phyloP scores from a whole-genome alignment of 2,888 invertebrate species.

The Ellobium chinense region DNA sequence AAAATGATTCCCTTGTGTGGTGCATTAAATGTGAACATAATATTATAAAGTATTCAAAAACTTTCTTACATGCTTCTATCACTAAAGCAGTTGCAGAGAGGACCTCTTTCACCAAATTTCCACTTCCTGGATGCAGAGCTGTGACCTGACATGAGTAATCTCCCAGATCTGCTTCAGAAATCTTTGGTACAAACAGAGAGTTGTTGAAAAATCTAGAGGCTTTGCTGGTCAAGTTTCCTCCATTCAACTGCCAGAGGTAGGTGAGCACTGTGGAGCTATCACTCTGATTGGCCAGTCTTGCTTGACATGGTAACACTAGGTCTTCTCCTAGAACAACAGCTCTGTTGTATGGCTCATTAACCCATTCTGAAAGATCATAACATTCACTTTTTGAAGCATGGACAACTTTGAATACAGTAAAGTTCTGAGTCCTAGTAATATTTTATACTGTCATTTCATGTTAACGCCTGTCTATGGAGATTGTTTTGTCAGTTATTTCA shows the following conservation, averaged over 20 bases:
- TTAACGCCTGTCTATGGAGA: neutral
- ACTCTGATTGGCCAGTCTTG: constrained; percentile 46
- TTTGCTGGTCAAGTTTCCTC: constrained; percentile 46
- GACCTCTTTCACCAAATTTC: neutral
- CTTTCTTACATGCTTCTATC: constrained; percentile 72
- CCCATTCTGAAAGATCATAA: constrained; percentile 67
- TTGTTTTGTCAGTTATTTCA: neutral
- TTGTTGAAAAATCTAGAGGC: constrained; percentile 65
- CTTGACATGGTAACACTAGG: constrained; percentile 63
- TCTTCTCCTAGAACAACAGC: constrained; percentile 65
- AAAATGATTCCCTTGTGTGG: too few relatives aligned
- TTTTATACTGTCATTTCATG: neutral
- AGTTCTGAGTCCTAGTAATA: neutral
- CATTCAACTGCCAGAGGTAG: constrained; percentile 64
- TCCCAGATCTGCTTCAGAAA: constrained; percentile 62
- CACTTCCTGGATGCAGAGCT: constrained; percentile 14
- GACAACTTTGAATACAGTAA: too few relatives aligned
- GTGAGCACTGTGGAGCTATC: constrained; percentile 29
- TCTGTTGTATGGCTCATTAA: constrained; percentile 55
- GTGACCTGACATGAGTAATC: constrained; percentile 67
- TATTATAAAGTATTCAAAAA: too few relatives aligned
- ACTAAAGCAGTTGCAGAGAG: constrained; percentile 58
- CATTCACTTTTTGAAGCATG: too few relatives aligned
- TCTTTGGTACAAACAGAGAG: constrained; percentile 65
- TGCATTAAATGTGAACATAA: too few relatives aligned